These are phyloP conservation scores for Drosophila cyrtoloma DNA, from an alignment of 2,888 invertebrate genomes.

Conservation along the genomic window DNA sequence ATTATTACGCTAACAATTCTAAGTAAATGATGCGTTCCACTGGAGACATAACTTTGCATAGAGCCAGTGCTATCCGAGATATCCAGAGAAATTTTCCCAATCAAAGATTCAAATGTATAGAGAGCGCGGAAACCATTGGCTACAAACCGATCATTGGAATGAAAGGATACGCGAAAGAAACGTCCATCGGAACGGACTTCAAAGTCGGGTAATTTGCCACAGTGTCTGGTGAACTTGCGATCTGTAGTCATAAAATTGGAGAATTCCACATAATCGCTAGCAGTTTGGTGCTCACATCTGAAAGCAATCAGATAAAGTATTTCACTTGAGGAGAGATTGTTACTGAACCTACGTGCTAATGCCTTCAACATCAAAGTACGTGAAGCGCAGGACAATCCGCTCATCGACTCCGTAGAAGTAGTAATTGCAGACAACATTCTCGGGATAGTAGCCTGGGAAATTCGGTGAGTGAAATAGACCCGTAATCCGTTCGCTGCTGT, in stretches of 20 bases:
- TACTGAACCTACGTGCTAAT: constrained; percentile 92
- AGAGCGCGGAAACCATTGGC: constrained; percentile 97
- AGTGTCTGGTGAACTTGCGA: constrained; percentile 94
- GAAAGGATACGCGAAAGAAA: constrained; percentile 97
- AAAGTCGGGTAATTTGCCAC: constrained; percentile 90
- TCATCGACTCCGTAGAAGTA: constrained; percentile 94
- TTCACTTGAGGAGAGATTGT: background rate
- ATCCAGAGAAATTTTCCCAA: constrained; percentile 34
- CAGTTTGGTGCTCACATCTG: constrained; percentile 95
- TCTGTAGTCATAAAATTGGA: constrained; percentile 97
- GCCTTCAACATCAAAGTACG: constrained; percentile 97
- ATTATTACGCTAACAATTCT: background rate
- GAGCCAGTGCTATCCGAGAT: constrained; percentile 60
- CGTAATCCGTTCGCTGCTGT: constrained; percentile 91
- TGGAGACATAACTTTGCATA: constrained; percentile 73
- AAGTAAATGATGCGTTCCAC: background rate
- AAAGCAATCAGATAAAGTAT: background rate
- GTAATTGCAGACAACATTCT: constrained; percentile 96
- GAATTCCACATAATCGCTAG: constrained; percentile 98
- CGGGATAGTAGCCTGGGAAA: constrained; percentile 95
- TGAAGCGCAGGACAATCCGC: constrained; percentile 93
- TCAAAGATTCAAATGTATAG: constrained; percentile 90
- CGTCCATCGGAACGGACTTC: constrained; percentile 94
- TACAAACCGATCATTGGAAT: constrained; percentile 96
- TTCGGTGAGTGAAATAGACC: constrained; percentile 94